A percentile compares a stretch with the other conserved stretches of the same genome.
phyloP scores from a whole-genome alignment of 2,797 vertebrate genomes.

The Nyctalus aviator region DNA sequence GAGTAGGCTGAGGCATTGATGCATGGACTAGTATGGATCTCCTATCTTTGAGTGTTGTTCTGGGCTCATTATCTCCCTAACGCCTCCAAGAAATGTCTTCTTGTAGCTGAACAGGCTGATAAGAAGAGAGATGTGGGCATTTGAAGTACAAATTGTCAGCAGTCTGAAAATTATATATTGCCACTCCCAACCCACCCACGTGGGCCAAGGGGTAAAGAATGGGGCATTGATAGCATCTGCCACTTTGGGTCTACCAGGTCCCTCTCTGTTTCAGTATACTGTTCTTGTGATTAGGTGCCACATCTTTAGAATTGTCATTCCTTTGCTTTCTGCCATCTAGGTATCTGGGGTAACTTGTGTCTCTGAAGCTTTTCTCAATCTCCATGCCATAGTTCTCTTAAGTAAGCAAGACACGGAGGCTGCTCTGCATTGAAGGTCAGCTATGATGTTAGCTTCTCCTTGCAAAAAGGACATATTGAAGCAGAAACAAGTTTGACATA shows the following conservation, averaged over 20 bases:
- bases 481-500: neutral
- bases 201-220: neutral
- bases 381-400: neutral
- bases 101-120: neutral
- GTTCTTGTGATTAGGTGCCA: neutral
- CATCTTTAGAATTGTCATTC: neutral
- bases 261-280: neutral
- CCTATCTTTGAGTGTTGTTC: neutral
- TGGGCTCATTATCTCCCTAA: neutral
- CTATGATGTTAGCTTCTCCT: neutral
- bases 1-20: too few species aligned
- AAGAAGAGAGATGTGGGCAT: neutral
- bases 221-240: neutral
- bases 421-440: neutral
- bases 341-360: neutral
- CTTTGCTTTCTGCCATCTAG: neutral
- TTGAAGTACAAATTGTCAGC: neutral
- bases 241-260: rapidly evolving
- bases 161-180: neutral
- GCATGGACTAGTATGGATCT: neutral
- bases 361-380: neutral
- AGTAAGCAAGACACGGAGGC: neutral
- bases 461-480: neutral
- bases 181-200: neutral
- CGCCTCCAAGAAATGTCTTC: neutral